Evolutionary conservation across 2,797 vertebrate species (phyloP), one percentile per base, ranked within the genome.

Genomic region (Cyclopterus lumpus): DNA sequence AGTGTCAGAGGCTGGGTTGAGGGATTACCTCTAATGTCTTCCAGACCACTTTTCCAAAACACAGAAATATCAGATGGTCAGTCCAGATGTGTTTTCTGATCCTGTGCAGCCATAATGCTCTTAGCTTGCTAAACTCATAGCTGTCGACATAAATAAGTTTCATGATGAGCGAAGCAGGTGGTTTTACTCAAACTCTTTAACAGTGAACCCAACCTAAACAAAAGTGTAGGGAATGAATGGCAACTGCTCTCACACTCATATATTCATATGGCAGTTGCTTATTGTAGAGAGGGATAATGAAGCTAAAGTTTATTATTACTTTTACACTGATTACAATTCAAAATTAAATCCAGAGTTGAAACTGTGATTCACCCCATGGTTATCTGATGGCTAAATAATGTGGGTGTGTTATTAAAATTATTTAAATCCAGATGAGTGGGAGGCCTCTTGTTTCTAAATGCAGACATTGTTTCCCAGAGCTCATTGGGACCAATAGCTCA

Each of bases 71-170:
- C 87, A 90, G 85, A 92, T 92, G 88, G 77, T 88, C 69, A 84
- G 75, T 85, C 88, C 92, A 92, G 91, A 92, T 92, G 89, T 88
- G 84, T 85, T 86, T 89, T 86, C 77, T 86, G 89, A 90, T 88
- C 78, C 82, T 84, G 85, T 67, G 80, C 87, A 91, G 89, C 89
- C 89, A 88, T 84, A 85, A 88, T 73, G 84, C 88, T 89, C 88
- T 83, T 80, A 82, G 86, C 80, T 89, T 84, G 81, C 87, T 90
- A 81, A 88, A 88, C 87, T 87, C 88, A 83, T 85, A 83, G 81
- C 88, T 88, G 90, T 91, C 79, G 69, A 90, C 89, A 90, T 87
- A 84, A 90, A 89, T 90, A 88, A 84, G 83, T 77, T 84, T 89
- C 80, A 88, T 90, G 88, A 91, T 88, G 89, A 92, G 87, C 44